phyloP scores from a whole-genome alignment of 2,113 vertebrate species.

The Phasianus colchicus region DNA sequence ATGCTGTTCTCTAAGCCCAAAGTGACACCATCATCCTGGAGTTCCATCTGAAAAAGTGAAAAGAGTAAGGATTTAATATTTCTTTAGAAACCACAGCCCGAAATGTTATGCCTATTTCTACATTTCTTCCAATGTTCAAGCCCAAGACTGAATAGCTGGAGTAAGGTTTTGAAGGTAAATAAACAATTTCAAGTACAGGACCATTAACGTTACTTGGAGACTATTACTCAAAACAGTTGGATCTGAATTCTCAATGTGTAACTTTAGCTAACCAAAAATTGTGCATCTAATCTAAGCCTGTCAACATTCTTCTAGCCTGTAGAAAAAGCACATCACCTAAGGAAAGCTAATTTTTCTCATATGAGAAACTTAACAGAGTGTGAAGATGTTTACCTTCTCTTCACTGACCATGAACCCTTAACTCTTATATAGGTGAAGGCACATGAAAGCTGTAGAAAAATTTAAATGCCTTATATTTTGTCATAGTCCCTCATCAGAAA shows the following conservation, averaged over 20 bases:
- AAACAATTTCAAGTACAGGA: not conserved
- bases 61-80: constrained; percentile 20
- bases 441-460: not conserved
- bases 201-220: not conserved
- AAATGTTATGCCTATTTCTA: not conserved
- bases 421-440: not conserved
- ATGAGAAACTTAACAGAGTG: not conserved
- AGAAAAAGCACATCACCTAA: not conserved
- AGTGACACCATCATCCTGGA: constrained; percentile 96
- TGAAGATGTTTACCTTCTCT: not conserved
- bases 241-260: not conserved
- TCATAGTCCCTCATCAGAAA: not conserved
- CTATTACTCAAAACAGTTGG: not conserved
- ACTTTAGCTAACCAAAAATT: not conserved
- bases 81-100: not conserved
- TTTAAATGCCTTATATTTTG: not conserved
- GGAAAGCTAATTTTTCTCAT: not conserved
- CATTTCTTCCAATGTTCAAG: not conserved
- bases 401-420: not conserved
- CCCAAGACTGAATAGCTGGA: not conserved
- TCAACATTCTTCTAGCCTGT: not conserved
- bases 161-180: not conserved
- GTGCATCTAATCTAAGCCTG: not conserved
- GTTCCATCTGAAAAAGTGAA: constrained; percentile 90
- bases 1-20: constrained; percentile 94